These are phyloP conservation scores for Perccottus glenii DNA, from an alignment of 2,113 vertebrate genomes.

Conservation along the genomic window DNA sequence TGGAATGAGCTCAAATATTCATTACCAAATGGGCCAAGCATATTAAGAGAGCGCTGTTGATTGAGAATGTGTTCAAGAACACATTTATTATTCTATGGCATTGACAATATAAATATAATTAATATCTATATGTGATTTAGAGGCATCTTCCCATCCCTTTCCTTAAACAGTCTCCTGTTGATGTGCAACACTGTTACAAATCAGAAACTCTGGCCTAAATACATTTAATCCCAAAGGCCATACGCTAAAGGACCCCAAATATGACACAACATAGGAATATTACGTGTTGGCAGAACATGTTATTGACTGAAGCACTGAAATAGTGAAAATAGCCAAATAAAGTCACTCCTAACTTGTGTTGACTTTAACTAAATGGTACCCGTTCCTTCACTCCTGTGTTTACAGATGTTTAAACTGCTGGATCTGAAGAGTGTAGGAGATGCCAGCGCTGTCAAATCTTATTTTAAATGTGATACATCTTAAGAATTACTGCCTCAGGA, in stretches of 20 bases:
- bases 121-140: too few relatives aligned
- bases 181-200: too few relatives aligned
- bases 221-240: too few relatives aligned
- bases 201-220: too few relatives aligned
- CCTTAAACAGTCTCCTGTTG: too few relatives aligned
- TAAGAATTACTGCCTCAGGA: conserved; percentile 7
- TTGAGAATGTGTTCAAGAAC: neutral
- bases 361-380: neutral
- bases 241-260: too few relatives aligned
- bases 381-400: neutral
- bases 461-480: conserved; percentile 39
- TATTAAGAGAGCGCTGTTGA: neutral
- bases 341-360: neutral
- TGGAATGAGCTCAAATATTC: neutral
- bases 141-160: too few relatives aligned
- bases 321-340: neutral
- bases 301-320: neutral
- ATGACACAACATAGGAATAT: neutral
- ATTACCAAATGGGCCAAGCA: neutral
- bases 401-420: conserved; percentile 20
- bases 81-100: too few relatives aligned
- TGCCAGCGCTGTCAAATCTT: conserved; percentile 24
- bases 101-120: too few relatives aligned
- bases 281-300: neutral
- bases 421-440: too few relatives aligned